Conservation (phyloP, 2,888 invertebrate genomes). For the Agonopterix heracliana region DNA sequence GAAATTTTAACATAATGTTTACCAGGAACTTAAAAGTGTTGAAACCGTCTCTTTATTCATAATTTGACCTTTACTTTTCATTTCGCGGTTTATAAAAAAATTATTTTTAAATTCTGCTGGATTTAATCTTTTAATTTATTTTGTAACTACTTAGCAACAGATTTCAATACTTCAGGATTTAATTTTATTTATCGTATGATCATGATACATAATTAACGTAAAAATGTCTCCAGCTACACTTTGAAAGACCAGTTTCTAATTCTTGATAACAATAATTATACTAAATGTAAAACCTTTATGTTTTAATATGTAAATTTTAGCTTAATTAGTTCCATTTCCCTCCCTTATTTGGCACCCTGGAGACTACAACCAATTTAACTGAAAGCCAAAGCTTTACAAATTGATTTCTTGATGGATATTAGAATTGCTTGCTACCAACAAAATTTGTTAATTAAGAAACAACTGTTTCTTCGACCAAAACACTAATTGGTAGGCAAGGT, state of each 20-base stretch:
- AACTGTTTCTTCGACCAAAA: slow-evolving; percentile 18
- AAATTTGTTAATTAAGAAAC: slow-evolving; percentile 21
- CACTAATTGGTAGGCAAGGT: slow-evolving; percentile 8
- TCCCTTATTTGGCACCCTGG: neutral
- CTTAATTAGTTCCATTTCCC: neutral
- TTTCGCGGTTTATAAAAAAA: neutral
- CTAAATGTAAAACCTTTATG: neutral
- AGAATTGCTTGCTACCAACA: slow-evolving; percentile 5
- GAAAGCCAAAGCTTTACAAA: neutral
- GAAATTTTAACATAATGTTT: slow-evolving; percentile 38
- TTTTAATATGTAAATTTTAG: neutral
- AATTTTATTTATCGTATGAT: too few relatives aligned
- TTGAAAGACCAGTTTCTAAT: too few relatives aligned
- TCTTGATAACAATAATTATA: too few relatives aligned
- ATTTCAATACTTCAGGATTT: too few relatives aligned
- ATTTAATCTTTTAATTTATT: too few relatives aligned
- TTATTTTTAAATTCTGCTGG: too few relatives aligned
- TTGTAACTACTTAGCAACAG: too few relatives aligned
- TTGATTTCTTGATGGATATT: neutral
- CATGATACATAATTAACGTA: too few relatives aligned
- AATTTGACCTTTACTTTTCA: too few relatives aligned
- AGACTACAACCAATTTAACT: neutral
- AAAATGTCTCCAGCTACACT: too few relatives aligned
- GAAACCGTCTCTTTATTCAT: too few relatives aligned
- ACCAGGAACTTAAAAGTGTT: slow-evolving; percentile 24